Base-by-base conservation (phyloP, 2,888 invertebrate genomes). In the Lamellibrachia satsuma region DNA sequence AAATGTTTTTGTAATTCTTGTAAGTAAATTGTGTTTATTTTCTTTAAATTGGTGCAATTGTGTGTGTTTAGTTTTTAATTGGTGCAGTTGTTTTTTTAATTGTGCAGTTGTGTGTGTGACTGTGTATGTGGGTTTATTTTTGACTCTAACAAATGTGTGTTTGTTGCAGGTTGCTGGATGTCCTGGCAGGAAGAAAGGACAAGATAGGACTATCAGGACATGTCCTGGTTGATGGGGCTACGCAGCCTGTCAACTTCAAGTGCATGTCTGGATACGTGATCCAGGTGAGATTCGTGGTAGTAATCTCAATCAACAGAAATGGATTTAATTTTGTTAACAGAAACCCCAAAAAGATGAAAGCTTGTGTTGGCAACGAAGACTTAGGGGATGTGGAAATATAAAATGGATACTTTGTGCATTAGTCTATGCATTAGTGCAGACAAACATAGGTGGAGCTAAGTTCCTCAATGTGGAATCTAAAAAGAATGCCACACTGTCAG, bases 181-280 rank as follows among this genome's bases (percentile, higher is more conserved):
- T 94, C 22, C 92, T 94, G 90, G 94, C 94, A 92, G 94, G 93
- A 9, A 93, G 94, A 90, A 94, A 93, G 90, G 91, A 92, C 57
- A 91, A 92, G 51, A 27, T 52, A 7, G 93, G 93, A 15, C 60
- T 93, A n/a, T 27, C 52, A 27, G 96, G 96, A 39, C 93, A 94
- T 7, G 94, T 96, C 75, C 93, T 96, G 3, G 94, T 96, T 2
- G 96, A 96, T 94, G 96, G 96, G 22, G 93, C 94, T 52, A 95
- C 95, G 9, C 95, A 95, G 90, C 96, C 96, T 27, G 94, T 94
- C 6, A 96, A 96, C 94, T 96, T 96, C 95, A 96, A 96, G 93
- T 96, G 96, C 93, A 95, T 96, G 95, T 95, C 96, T n/a, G 96
- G 96, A 91, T 96, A 96, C 94, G 96, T 96, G 75, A 96, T 96